Evolutionary conservation across 2,888 invertebrate genomes (phyloP), one percentile per base, ranked within the genome.

Genomic region (Yponomeuta cagnagella): DNA sequence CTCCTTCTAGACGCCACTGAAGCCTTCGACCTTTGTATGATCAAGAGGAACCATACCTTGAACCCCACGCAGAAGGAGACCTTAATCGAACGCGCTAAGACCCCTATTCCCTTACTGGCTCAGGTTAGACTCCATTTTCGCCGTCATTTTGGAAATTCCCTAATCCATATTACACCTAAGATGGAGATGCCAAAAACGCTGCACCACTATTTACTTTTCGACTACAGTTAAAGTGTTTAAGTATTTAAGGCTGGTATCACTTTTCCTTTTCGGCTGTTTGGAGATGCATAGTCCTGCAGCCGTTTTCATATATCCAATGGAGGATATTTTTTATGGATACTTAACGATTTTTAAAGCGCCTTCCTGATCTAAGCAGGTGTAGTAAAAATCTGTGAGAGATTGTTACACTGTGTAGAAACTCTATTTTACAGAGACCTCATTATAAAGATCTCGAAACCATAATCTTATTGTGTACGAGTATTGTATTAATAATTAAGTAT

Each of bases 11-110:
- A 96, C 76, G 95, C 96, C 0, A 95, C 96, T 0, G 96, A 96
- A 83, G 93, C 95, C 10, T 97, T 96, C 83, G 96, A 97, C 80
- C 93, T 95, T 0, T 95, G 96, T 79, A 96, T 96, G 95, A 96
- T 97, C 70, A 93, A 95, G 75, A 93, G 96, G 75, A 96, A 95
- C 78, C 94, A 93, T 70, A 92, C 93, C 2, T 82, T 97, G 1
- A 94, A 93, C 0, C 90, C 94, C 2, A 92, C 92, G 10, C 96
- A 96, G 82, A 95, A 95, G 79, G 88, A 93, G 58, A 80, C 93
- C 48, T 88, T 97, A 63, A 92, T 96, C 70, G 90, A 94, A 72
- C 91, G 94, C 5, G 95, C 96, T 10, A 93, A 93, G 72, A 94
- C 91, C 37, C 96, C 96, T 0, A 86, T 96, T 72, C 90, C 95